Base-by-base conservation (phyloP, 2,797 vertebrate species). In the Smutsia gigantea region DNA sequence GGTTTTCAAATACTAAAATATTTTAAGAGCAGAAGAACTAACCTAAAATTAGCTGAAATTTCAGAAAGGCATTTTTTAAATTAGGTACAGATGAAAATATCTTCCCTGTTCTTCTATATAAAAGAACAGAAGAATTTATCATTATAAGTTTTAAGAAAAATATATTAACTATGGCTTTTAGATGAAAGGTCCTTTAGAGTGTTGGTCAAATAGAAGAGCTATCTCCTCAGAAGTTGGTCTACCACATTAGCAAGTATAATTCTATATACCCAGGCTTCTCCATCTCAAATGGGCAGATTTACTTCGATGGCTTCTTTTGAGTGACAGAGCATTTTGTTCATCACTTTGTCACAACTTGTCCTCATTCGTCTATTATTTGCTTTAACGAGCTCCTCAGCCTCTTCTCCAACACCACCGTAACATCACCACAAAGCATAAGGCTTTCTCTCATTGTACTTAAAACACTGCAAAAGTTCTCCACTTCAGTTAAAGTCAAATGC, bases 31-130 rank as follows among this genome's bases (percentile, higher is more conserved):
- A 81, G 39, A 84, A 71, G 77, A 92, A 3, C 25, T 5, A 34
- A 39, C n/a, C 57, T 72, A 87, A 51, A 88, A 66, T 59, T 78
- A 85, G 37, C 64, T 85, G 29, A 87, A 94, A 87, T 68, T 75
- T 91, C 23, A 91, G 34, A 57, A 77, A 63, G 27, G 2, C 42
- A 55, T 53, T 85, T 74, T 29, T 27, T 37, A 61, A 91, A 37
- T 69, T 91, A 83, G 42, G 4, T 64, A 42, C 21, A 78, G 31
- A 64, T 34, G 21, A 87, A 87, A 92, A 94, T 72, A 64, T 9
- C 31, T 92, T 39, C 17, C 49, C 69, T 78, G 83, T 72, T 79
- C 25, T 29, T 14, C 71, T 64, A 68, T 17, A 18, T 4, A 15
- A 37, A 78, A 81, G 39, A 82, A 82, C 17, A 66, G 29, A 75